Base-by-base conservation (phyloP, 2,888 invertebrate species). In the Drepana falcataria region DNA sequence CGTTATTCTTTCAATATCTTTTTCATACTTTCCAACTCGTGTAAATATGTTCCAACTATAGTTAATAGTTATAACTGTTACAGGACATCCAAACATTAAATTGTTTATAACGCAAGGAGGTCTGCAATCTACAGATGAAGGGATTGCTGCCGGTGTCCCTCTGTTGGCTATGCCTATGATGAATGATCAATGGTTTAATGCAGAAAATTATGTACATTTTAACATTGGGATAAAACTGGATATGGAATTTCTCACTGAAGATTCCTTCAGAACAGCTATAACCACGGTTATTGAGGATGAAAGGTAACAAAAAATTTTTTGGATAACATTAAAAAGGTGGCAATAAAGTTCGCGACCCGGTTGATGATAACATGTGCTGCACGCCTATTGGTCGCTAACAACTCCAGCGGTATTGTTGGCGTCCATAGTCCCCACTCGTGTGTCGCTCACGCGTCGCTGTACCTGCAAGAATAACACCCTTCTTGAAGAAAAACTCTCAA, bases 91-190 rank as follows among this genome's bases (percentile, higher is more conserved):
- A 7, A 87, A 87, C 53, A 54, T 87, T 2, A 85, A 84, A 63
- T 55, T 83, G 2, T 87, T 87, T 56, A 74, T 85, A 9, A 82
- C 80, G 0, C 86, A 85, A 75, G 82, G 81, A 49, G 86, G 86
- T 1, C 54, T 83, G 4, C 83, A 84, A 59, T 84, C 85, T 0
- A 69, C 81, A 0, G 83, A 84, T 59, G 85, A 86, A 65, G 75
- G 83, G 0, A 76, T 87, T 34, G 68, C 69, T 6, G 75, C 77
- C 4, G 71, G 73, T 33, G 74, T 81, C 2, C 83, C 83, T 6
- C 58, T 84, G 2, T 59, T 83, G 5, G 81, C 73, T 3, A 67
- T 85, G 49, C 81, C 81, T 2, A 75, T 83, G 63, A 63, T 79
- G 3, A 76, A 66, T 9, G 86, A 86, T 65, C 83, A 83, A 63